Base-by-base conservation (phyloP, 2,888 invertebrate species). In the Nomada goodeniana region DNA sequence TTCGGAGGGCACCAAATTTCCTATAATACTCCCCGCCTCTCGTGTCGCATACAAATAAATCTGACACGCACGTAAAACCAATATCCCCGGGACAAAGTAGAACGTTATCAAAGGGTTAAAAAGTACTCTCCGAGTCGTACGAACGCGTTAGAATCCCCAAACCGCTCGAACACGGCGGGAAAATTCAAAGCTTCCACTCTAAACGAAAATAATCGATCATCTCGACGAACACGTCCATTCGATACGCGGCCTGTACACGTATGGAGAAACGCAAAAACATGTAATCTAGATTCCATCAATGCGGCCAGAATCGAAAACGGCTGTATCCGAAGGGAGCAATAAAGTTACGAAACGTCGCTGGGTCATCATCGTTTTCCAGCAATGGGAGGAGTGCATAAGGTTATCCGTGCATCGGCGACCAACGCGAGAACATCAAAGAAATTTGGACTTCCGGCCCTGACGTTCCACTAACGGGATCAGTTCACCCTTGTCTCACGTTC, bases 401-500 rank as follows among this genome's bases (percentile, higher is more conserved):
- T 87, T 79, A 83, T 81, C 71, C 20, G 75, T 85, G 60, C 76
- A 80, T 75, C 80, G 80, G 61, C 80, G 72, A 76, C 52, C 69
- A 60, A 53, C 76, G 82, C 82, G 76, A 76, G 78, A 73, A 65
- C 71, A 50, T 83, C 61, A 70, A 73, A 75, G 82, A 72, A 64
- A 65, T 83, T 77, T 73, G 69, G 73, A 82, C 73, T 42, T 73
- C 73, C 82, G 55, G 68, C 50, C 65, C 68, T 70, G 26, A 64
- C 61, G 63, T 82, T 80, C 63, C 81, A 36, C 71, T 80, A 80
- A 71, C 75, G 55, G 80, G 69, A 86, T 84, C 86, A 67, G 61
- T 76, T 72, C 79, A 76, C 50, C 72, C 75, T 36, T 76, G 86
- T 86, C 87, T 86, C 87, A 84, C 82, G 69, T 67, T 86, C 87